Percentiles rank a stretch among this genome's conserved stretches.
Evolutionary conservation across 2,797 vertebrate species (phyloP).

Genomic region (Anguilla obscura): DNA sequence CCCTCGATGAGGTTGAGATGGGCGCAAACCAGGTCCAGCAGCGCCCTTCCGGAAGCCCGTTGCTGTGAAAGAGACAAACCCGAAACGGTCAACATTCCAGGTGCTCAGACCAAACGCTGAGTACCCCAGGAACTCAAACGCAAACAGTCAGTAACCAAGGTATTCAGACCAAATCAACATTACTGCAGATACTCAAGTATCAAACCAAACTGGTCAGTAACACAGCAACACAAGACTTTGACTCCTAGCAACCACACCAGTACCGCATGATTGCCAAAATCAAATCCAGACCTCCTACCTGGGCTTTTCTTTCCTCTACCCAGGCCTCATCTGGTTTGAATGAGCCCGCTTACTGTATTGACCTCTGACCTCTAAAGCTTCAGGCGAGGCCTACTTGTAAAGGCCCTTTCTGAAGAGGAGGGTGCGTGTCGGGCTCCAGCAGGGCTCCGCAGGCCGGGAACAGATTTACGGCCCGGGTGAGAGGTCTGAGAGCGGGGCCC

Average conservation of each 20-base stretch:
- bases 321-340: neutral
- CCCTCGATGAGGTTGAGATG: conserved; percentile 96
- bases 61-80: conserved; percentile 73
- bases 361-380: conserved; percentile 19
- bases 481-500: neutral
- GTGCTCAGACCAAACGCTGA: neutral
- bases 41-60: conserved; percentile 88
- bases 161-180: neutral
- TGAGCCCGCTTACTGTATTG: neutral
- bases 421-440: neutral
- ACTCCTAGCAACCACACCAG: neutral
- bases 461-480: neutral
- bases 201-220: neutral
- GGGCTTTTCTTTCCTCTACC: neutral
- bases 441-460: neutral
- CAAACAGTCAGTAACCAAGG: neutral
- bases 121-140: neutral
- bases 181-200: neutral
- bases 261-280: neutral
- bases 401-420: neutral
- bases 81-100: neutral
- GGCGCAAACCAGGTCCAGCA: conserved; percentile 90
- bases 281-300: neutral
- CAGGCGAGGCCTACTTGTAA: neutral
- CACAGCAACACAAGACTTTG: neutral